phyloP scores from a whole-genome alignment of 2,797 vertebrate species.

The Nyctalus aviator region DNA sequence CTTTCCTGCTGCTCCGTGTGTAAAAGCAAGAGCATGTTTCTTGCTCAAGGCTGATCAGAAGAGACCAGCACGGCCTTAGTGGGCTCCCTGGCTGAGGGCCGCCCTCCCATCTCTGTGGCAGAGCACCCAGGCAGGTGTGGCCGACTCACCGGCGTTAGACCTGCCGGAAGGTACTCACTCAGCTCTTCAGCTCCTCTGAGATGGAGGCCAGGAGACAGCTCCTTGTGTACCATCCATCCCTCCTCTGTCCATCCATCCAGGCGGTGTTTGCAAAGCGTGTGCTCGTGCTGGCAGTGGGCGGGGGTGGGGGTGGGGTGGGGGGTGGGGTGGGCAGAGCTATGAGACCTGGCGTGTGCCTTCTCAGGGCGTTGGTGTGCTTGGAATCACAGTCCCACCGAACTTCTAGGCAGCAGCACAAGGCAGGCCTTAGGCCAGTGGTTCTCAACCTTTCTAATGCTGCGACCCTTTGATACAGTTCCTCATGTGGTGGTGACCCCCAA shows the following conservation, averaged over 20 bases:
- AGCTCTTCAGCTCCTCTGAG: background rate
- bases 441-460: no score
- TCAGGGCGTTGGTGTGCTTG: background rate
- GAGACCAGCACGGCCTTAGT: background rate
- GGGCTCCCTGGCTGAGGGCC: background rate
- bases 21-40: background rate
- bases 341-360: background rate
- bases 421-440: background rate
- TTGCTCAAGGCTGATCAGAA: background rate
- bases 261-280: background rate
- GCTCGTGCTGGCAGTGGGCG: background rate
- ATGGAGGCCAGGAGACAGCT: background rate
- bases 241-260: background rate
- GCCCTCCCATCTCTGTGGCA: background rate
- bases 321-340: background rate
- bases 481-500: no score
- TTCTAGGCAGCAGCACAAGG: background rate
- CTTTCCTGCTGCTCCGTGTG: background rate
- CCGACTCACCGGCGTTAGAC: background rate
- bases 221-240: background rate
- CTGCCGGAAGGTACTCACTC: background rate
- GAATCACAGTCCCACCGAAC: background rate
- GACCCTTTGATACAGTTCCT: no score
- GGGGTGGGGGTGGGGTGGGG: no score
- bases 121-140: background rate